Evolutionary conservation across 30 jellyfish, hydroid and myxozoan genomes (phyloP), one percentile per base, ranked within the genome.

Genomic region (Aurelia aurita): DNA sequence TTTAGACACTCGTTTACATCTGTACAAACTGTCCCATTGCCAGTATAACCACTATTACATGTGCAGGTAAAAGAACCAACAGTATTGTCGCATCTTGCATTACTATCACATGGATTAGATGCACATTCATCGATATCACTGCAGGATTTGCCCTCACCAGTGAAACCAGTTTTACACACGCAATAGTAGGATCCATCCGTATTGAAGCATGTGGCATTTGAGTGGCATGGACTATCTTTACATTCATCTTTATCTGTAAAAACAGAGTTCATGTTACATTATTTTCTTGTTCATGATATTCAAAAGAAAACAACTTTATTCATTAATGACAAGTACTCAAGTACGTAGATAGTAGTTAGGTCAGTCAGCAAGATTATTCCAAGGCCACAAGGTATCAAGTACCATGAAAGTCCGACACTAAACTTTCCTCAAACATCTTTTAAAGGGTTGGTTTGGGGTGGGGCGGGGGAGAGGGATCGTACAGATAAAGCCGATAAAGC

Each of bases 231-330:
- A 11, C 75, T 89, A 35, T 84, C 76, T 15, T 62, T 58, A 54
- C 99, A 94, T 70, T 94, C 99, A 61, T 94, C 86, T 23, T 86
- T 87, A 84, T 94, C 99, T 32, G 97, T 96, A 72, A 97, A 94
- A 55, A 1, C 2, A 39, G n/a, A n/a, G n/a, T n/a, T n/a, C n/a
- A n/a, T n/a, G n/a, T n/a, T n/a, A n/a, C n/a, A n/a, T n/a, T n/a
- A n/a, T n/a, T n/a, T n/a, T n/a, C n/a, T n/a, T n/a, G n/a, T n/a
- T n/a, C n/a, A n/a, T n/a, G n/a, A n/a, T n/a, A n/a, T n/a, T n/a
- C n/a, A n/a, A n/a, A n/a, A n/a, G n/a, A n/a, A n/a, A n/a, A n/a
- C n/a, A n/a, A n/a, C n/a, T n/a, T n/a, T n/a, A n/a, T n/a, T n/a
- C n/a, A n/a, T n/a, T n/a, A n/a, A n/a, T n/a, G n/a, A n/a, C n/a